Percentiles rank a stretch among this genome's conserved stretches.
Conservation (phyloP, 2,888 invertebrate genomes). For the Cheilosia vulpina region DNA sequence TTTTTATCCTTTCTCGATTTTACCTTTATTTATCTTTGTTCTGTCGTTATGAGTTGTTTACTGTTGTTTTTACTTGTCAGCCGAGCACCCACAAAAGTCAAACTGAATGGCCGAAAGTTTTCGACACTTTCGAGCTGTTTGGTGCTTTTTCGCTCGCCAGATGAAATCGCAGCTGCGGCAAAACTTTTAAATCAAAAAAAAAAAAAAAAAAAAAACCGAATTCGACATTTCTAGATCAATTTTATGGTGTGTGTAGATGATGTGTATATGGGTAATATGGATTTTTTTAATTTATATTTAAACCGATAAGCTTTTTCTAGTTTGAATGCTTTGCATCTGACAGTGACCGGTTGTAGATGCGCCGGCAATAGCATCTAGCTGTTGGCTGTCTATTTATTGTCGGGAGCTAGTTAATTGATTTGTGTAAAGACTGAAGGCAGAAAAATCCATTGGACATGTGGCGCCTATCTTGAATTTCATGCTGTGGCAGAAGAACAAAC, state of each 20-base stretch:
- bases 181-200: slow-evolving; percentile 17
- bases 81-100: slow-evolving; percentile 30
- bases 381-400: slow-evolving; percentile 24
- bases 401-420: slow-evolving; percentile 43
- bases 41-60: slow-evolving; percentile 32
- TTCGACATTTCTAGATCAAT: slow-evolving; percentile 25
- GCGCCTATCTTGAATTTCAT: slow-evolving; percentile 26
- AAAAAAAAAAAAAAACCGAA: neutral
- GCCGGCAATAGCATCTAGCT: slow-evolving; percentile 31
- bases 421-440: slow-evolving; percentile 19
- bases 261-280: slow-evolving; percentile 30
- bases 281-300: slow-evolving; percentile 47
- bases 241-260: neutral
- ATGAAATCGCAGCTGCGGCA: neutral
- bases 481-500: slow-evolving; percentile 13
- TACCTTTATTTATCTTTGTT: slow-evolving; percentile 25
- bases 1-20: slow-evolving; percentile 76
- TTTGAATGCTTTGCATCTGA: slow-evolving; percentile 79
- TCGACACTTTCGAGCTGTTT: slow-evolving; percentile 13
- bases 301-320: slow-evolving; percentile 73
- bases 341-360: slow-evolving; percentile 76
- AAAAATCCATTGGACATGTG: slow-evolving; percentile 27
- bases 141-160: slow-evolving; percentile 5
- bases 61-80: slow-evolving; percentile 44
- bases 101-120: slow-evolving; percentile 44